A percentile compares a stretch with the other conserved stretches of the same genome.
Evolutionary conservation across 2,113 vertebrate species (phyloP).

Genomic region (Poeciliopsis retropinna): DNA sequence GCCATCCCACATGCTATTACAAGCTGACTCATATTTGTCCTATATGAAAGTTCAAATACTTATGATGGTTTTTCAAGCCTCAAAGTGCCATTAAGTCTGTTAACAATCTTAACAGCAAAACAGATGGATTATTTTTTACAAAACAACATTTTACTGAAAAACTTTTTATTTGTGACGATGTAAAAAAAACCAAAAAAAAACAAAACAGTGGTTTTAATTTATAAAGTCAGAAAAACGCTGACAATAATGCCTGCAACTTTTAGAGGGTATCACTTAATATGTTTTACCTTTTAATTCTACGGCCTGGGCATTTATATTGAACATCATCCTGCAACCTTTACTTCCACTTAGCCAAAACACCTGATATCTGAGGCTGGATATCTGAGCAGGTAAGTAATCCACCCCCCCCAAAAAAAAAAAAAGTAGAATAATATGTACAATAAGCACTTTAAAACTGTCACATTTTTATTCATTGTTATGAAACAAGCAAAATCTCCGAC

Average conservation of each 20-base stretch:
- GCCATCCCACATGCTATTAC: constrained; percentile 45
- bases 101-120: constrained; percentile 27
- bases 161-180: neutral
- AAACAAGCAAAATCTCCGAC: neutral
- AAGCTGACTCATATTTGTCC: constrained; percentile 39
- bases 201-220: neutral
- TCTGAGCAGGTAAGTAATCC: too few species aligned
- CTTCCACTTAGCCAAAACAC: too few species aligned
- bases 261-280: neutral
- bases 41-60: constrained; percentile 47
- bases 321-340: neutral
- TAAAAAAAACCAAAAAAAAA: too few species aligned
- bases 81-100: constrained; percentile 39
- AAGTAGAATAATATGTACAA: too few species aligned
- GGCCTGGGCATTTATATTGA: neutral
- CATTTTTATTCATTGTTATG: neutral
- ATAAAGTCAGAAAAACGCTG: neutral
- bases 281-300: neutral
- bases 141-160: neutral
- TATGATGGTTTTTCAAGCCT: constrained; percentile 40
- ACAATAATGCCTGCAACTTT: neutral
- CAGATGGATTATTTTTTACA: neutral
- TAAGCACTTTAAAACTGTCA: neutral
- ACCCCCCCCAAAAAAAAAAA: too few species aligned
- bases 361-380: too few species aligned